These are phyloP conservation scores for Tachina lurida DNA, from an alignment of 2,888 invertebrate species.

Conservation along the genomic window DNA sequence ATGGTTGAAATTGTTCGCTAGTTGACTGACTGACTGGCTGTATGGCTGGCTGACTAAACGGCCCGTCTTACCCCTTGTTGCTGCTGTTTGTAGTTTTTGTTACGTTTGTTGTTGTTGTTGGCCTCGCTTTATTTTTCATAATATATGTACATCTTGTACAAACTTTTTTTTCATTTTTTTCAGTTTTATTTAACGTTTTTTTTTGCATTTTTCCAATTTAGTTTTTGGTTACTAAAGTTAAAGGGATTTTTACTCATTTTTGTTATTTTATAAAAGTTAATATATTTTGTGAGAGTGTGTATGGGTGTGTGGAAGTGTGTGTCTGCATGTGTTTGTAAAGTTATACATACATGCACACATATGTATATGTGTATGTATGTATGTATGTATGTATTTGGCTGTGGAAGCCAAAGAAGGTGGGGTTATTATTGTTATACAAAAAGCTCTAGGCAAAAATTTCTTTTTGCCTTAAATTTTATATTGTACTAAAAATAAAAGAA, in stretches of 20 bases:
- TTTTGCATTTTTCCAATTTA: constrained; percentile 69
- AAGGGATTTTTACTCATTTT: constrained; percentile 51
- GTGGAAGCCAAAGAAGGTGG: constrained; percentile 45
- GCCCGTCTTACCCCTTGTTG: constrained; percentile 54
- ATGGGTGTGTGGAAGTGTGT: constrained; percentile 7
- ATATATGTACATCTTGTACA: constrained; percentile 61
- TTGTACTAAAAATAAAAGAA: constrained; percentile 37
- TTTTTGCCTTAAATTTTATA: constrained; percentile 46
- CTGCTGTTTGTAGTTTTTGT: constrained; percentile 47
- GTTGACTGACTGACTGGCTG: constrained; percentile 76
- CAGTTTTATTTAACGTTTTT: constrained; percentile 55
- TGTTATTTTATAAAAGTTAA: constrained; percentile 56
- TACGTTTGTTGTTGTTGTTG: constrained; percentile 45
- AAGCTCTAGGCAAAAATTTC: constrained; percentile 52
- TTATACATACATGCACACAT: neutral
- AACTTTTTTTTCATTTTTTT: constrained; percentile 50
- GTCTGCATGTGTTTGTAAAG: constrained; percentile 24
- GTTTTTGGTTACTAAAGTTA: constrained; percentile 68
- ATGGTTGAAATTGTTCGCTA: constrained; percentile 80
- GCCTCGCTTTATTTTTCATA: constrained; percentile 61
- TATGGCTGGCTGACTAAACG: constrained; percentile 63
- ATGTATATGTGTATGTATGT: too few species aligned
- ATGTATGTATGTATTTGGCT: neutral
- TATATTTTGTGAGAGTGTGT: constrained; percentile 16
- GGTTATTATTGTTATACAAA: constrained; percentile 59